A percentile compares a stretch with the other conserved stretches of the same genome.
phyloP scores from a whole-genome alignment of 1,140 invertebrate genomes.

The Elysia chlorotica region DNA sequence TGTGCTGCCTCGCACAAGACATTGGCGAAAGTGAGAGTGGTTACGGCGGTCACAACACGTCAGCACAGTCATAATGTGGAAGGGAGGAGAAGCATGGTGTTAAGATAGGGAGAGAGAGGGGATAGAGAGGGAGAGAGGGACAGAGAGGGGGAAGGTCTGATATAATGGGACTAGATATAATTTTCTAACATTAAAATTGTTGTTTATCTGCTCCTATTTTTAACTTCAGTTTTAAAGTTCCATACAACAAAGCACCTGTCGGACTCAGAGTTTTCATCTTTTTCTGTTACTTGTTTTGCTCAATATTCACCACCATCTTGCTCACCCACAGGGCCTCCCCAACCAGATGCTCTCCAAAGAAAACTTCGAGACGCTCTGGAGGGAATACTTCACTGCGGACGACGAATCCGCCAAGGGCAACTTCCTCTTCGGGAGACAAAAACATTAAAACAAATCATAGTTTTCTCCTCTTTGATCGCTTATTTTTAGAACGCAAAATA shows the following conservation, averaged over 20 bases:
- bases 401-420: slow-evolving; percentile 32
- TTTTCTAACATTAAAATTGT: neutral
- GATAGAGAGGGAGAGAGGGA: too few relatives aligned
- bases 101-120: too few relatives aligned
- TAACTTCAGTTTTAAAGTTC: neutral
- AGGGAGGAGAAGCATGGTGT: too few relatives aligned
- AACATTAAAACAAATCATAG: too few relatives aligned
- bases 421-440: slow-evolving; percentile 31
- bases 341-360: slow-evolving; percentile 30
- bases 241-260: neutral
- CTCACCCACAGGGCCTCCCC: slow-evolving; percentile 28
- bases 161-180: neutral
- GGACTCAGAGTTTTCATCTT: neutral
- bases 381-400: slow-evolving; percentile 36
- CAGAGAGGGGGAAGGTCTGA: neutral
- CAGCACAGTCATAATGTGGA: too few relatives aligned
- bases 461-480: too few relatives aligned
- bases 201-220: neutral
- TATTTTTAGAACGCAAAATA: too few relatives aligned
- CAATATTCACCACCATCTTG: neutral
- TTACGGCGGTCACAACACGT: too few relatives aligned
- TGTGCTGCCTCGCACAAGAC: too few relatives aligned
- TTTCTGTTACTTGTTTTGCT: neutral
- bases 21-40: too few relatives aligned
- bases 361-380: slow-evolving; percentile 34